Percentiles rank a stretch among this genome's conserved stretches.
Conservation (phyloP, 2,888 invertebrate genomes). For the Scaptomyza cyrtandrae region DNA sequence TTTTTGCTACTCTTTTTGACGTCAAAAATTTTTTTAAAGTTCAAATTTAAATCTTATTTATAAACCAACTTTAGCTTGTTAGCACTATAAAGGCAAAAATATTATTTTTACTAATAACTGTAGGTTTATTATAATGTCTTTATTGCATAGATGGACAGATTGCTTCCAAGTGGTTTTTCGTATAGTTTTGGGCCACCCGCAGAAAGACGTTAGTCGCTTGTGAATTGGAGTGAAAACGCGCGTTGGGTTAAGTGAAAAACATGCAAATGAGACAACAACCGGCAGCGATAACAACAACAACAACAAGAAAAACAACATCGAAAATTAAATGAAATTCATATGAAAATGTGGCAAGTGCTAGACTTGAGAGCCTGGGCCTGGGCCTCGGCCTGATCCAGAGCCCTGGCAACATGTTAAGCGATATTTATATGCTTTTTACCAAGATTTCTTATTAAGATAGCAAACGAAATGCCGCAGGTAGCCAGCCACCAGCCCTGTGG, state of each 20-base stretch:
- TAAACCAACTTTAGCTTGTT: too few relatives aligned
- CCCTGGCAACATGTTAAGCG: slow-evolving; percentile 68
- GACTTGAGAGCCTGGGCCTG: slow-evolving; percentile 29
- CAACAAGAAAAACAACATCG: slow-evolving; percentile 19
- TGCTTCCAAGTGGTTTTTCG: background rate
- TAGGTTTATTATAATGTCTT: background rate
- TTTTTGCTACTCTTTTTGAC: background rate
- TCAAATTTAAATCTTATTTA: too few relatives aligned
- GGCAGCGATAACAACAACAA: slow-evolving; percentile 18
- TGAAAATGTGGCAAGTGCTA: slow-evolving; percentile 73
- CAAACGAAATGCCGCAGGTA: slow-evolving; percentile 45
- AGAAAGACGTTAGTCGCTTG: slow-evolving; percentile 37
- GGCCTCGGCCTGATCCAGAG: slow-evolving; percentile 3
- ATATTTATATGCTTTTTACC: slow-evolving; percentile 73
- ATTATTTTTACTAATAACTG: background rate
- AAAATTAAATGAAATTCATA: slow-evolving; percentile 68
- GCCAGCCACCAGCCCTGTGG: slow-evolving; percentile 12
- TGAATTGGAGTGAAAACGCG: slow-evolving; percentile 63
- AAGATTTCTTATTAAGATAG: slow-evolving; percentile 76
- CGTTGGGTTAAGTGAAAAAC: slow-evolving; percentile 60
- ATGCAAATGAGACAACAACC: slow-evolving; percentile 58
- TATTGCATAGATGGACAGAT: slow-evolving; percentile 21
- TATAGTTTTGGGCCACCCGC: slow-evolving; percentile 40
- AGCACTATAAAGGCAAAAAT: too few relatives aligned
- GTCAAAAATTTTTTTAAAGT: background rate